Percentiles rank a stretch among this genome's conserved stretches.
These are phyloP conservation scores for Matsumurasca onukii DNA, from an alignment of 1,140 invertebrate species.

Conservation along the genomic window DNA sequence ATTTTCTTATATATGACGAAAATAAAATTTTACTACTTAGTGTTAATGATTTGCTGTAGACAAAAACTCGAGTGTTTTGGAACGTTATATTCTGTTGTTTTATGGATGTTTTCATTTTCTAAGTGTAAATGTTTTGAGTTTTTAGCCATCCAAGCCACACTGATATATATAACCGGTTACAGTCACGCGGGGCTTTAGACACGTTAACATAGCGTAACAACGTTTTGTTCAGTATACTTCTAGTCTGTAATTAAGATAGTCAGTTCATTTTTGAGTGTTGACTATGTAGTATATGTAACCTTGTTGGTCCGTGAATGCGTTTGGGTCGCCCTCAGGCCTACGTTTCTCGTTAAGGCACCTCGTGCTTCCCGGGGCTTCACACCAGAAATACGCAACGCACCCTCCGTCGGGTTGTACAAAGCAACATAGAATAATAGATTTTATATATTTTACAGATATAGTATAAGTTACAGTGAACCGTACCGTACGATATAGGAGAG, in stretches of 20 bases:
- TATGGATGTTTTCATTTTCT: constrained; percentile 38
- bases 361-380: constrained; percentile 3
- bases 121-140: constrained; percentile 28
- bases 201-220: constrained; percentile 34
- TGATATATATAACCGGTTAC: constrained; percentile 34
- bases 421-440: constrained; percentile 26
- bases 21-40: constrained; percentile 43
- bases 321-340: constrained; percentile 32
- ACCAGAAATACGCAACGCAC: constrained; percentile 23
- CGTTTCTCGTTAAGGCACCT: constrained; percentile 33
- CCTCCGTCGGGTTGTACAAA: constrained; percentile 8
- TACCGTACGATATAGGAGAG: constrained; percentile 25
- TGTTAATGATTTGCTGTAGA: constrained; percentile 42
- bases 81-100: constrained; percentile 45
- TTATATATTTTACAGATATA: constrained; percentile 27
- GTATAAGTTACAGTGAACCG: constrained; percentile 24
- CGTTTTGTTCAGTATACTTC: constrained; percentile 34
- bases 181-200: constrained; percentile 20
- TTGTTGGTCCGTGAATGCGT: constrained; percentile 34
- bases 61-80: constrained; percentile 41
- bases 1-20: constrained; percentile 54
- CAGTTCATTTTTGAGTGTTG: constrained; percentile 41
- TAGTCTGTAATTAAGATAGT: constrained; percentile 38
- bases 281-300: constrained; percentile 41
- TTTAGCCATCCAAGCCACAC: constrained; percentile 31